Evolutionary conservation across 2,888 invertebrate genomes (phyloP), one percentile per base, ranked within the genome.

Genomic region (Xylocampa areola): DNA sequence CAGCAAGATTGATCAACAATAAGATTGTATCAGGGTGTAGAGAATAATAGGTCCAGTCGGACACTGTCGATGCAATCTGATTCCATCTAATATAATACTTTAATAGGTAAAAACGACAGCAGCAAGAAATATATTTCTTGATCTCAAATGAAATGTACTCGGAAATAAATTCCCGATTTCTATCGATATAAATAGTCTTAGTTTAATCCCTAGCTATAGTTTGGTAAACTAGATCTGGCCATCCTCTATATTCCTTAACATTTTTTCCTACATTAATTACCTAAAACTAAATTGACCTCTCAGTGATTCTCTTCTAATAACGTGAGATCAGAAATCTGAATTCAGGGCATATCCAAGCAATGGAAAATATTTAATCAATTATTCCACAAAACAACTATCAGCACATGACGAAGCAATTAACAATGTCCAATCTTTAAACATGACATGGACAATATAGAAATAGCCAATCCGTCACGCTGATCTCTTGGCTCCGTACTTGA

Each of bases 401-500:
- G 29, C 2, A 48, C 43, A 25, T 65, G 43, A 65, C 47, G n/a
- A 39, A 43, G 17, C 57, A 43, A 65, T 62, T 29, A 33, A 37
- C 36, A 41, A 37, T 8, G 27, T 37, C 23, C 6, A 41, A 59
- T 62, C 35, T 48, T 40, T 39, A 33, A 19, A 16, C 5, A 4
- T 0, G 4, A 17, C 23, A 30, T 37, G 5, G 47, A 41, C 36
- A 39, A 51, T 30, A 47, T 35, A 30, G 21, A 2, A 61, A 48
- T 17, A 32, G 8, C 4, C 39, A 13, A 52, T 50, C n/a, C 0
- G 48, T 52, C 11, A 53, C 70, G 75, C 74, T 59, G 37, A 50
- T 72, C 66, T 67, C 50, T 59, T 72, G 64, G 77, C 75, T 62
- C 52, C 60, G 35, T 66, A 61, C 60, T 73, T 73, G 62, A 78